Percentiles rank a stretch among this genome's conserved stretches.
Evolutionary conservation across 2,113 vertebrate genomes (phyloP).

Genomic region (Ctenodactylus gundi): DNA sequence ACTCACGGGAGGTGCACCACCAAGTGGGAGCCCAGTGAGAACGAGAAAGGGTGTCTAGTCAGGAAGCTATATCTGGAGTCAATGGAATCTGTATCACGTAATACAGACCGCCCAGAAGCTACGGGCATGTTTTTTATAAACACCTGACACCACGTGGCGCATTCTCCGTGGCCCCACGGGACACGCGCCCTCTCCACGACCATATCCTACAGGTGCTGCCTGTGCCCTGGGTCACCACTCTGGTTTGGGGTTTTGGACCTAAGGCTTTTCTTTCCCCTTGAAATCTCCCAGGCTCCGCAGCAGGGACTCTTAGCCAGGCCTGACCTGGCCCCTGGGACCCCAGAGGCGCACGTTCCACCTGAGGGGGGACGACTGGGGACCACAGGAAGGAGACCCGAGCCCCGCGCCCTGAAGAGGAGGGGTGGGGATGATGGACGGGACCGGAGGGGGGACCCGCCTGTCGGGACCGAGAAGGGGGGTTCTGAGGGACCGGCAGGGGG

Average conservation of each 20-base stretch:
- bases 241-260: background rate
- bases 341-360: background rate
- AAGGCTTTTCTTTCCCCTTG: background rate
- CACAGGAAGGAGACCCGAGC: no score
- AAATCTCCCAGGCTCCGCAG: background rate
- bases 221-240: background rate
- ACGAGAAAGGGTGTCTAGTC: background rate
- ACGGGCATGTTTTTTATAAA: background rate
- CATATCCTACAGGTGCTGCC: background rate
- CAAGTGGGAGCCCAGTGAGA: background rate
- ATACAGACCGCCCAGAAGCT: no score
- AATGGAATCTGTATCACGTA: background rate
- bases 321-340: no score
- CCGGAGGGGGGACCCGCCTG: no score
- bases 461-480: no score
- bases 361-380: background rate
- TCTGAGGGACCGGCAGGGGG: no score
- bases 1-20: background rate
- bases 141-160: no score
- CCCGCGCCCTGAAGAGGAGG: no score
- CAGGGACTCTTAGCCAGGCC: background rate
- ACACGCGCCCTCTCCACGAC: background rate
- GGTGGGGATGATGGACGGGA: no score
- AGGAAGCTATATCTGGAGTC: no score
- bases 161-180: no score